A percentile compares a stretch with the other conserved stretches of the same genome.
Evolutionary conservation across 2,888 invertebrate species (phyloP).

Genomic region (Synanthedon andrenaeformis): DNA sequence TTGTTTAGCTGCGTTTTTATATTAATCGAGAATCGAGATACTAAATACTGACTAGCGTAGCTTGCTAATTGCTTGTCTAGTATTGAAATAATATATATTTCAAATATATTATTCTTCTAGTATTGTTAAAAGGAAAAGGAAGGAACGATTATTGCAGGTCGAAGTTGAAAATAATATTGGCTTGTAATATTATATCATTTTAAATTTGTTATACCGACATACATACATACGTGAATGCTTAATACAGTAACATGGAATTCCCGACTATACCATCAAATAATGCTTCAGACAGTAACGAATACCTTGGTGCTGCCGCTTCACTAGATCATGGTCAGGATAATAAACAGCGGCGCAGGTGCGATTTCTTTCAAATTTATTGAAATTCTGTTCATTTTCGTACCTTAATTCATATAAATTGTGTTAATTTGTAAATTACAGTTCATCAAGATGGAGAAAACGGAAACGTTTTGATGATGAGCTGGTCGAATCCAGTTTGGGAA

Average conservation of each 20-base stretch:
- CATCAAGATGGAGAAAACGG: slow-evolving; percentile 93
- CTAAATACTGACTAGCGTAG: no score
- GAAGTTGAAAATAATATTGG: no score
- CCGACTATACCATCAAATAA: slow-evolving; percentile 46
- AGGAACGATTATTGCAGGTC: no score
- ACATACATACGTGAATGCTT: no score
- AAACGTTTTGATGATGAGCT: slow-evolving; percentile 97
- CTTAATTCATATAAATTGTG: not conserved
- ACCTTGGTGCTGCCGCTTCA: slow-evolving; percentile 37
- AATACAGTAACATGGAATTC: slow-evolving; percentile 40
- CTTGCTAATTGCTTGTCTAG: no score
- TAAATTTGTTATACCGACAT: no score
- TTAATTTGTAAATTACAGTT: slow-evolving; percentile 27
- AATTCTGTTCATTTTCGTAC: not conserved
- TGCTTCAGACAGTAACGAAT: slow-evolving; percentile 56
- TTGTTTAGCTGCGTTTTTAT: no score
- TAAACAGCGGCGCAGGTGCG: slow-evolving; percentile 61
- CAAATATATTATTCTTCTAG: no score
- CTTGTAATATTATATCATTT: no score
- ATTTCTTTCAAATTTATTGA: not conserved
- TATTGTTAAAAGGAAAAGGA: no score
- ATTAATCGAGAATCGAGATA: no score
- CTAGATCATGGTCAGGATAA: slow-evolving; percentile 48
- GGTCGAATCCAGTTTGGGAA: slow-evolving; percentile 88
- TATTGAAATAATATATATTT: no score